These are phyloP conservation scores for Zaprionus davidi DNA, from an alignment of 1,140 invertebrate genomes.

Conservation along the genomic window DNA sequence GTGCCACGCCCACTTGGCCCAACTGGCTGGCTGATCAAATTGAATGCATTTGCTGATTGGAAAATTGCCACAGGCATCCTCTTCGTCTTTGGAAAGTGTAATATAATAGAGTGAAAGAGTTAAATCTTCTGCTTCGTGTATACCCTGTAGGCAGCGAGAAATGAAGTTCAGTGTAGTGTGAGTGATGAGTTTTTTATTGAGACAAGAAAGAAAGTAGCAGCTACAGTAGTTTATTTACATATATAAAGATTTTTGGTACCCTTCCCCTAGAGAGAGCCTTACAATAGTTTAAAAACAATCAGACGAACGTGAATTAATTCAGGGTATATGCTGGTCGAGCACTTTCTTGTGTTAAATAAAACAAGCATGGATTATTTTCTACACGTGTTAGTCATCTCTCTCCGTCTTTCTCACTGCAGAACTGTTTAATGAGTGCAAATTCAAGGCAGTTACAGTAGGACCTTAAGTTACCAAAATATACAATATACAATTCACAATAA, in stretches of 20 bases:
- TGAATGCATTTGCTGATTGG: slow-evolving; percentile 84
- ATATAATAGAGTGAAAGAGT: slow-evolving; percentile 4
- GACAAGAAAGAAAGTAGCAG: no score
- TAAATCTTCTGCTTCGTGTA: not conserved
- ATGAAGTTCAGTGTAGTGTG: not conserved
- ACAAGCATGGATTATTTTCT: not conserved
- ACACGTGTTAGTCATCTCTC: not conserved
- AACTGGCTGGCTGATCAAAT: slow-evolving; percentile 65
- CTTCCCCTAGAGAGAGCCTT: no score
- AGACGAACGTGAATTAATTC: not conserved
- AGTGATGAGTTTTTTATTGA: no score
- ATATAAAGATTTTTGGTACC: no score
- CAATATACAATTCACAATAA: no score
- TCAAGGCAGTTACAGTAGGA: not conserved
- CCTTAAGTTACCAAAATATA: not conserved
- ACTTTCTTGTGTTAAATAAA: not conserved
- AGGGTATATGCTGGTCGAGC: not conserved
- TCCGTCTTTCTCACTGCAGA: not conserved
- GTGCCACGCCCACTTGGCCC: slow-evolving; percentile 48
- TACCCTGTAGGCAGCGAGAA: not conserved
- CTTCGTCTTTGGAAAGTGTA: not conserved
- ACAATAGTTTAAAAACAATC: no score
- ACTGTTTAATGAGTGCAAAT: not conserved
- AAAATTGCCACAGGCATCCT: slow-evolving; percentile 67
- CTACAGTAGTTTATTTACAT: no score